A percentile compares a stretch with the other conserved stretches of the same genome.
Evolutionary conservation across 2,888 invertebrate genomes (phyloP).

Genomic region (Gerris lacustris): DNA sequence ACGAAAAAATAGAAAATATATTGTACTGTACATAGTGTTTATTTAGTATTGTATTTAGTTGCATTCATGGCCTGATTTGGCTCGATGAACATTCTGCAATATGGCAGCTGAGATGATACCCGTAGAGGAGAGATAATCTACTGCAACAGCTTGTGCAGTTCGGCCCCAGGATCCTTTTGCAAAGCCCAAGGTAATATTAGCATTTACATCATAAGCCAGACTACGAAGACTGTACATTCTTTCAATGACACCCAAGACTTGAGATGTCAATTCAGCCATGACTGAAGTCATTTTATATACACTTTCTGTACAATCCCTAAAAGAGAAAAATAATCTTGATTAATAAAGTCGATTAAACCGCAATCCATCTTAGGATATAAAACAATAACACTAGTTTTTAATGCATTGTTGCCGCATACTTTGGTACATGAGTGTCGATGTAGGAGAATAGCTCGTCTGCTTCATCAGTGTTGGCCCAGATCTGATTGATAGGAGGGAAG

Average conservation of each 20-base stretch:
- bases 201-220: slow-evolving; percentile 54
- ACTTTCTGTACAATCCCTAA: not conserved
- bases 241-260: slow-evolving; percentile 44
- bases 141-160: slow-evolving; percentile 38
- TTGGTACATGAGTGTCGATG: slow-evolving; percentile 35
- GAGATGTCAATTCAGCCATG: slow-evolving; percentile 62
- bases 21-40: no score
- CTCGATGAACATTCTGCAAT: slow-evolving; percentile 25
- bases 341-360: no score
- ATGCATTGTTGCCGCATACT: slow-evolving; percentile 11
- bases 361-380: no score
- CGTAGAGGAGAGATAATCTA: slow-evolving; percentile 29
- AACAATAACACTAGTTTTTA: no score
- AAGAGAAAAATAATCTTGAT: not conserved
- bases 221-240: slow-evolving; percentile 42
- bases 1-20: no score
- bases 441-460: slow-evolving; percentile 33
- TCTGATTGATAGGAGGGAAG: slow-evolving; percentile 48
- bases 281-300: slow-evolving; percentile 37
- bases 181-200: slow-evolving; percentile 57
- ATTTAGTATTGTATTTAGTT: not conserved
- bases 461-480: slow-evolving; percentile 53
- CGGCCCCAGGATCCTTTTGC: slow-evolving; percentile 48
- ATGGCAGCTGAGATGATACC: slow-evolving; percentile 29
- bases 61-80: not conserved